These are phyloP conservation scores for Heliopora coerulea DNA, from an alignment of 92 coral and sea anemone species.

Conservation along the genomic window DNA sequence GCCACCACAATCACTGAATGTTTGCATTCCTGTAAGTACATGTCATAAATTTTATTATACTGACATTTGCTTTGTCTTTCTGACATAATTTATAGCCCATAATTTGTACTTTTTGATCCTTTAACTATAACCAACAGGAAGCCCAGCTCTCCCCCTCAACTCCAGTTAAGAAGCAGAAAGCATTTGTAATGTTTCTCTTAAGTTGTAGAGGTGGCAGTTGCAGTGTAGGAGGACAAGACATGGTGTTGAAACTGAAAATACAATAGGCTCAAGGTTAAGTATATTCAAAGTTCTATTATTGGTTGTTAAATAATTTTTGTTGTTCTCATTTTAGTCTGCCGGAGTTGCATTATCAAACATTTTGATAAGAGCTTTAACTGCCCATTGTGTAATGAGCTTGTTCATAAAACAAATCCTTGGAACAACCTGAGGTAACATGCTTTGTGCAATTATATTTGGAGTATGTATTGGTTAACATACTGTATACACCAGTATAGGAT, in stretches of 20 bases:
- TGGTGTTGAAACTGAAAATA: no score
- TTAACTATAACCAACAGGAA: no score
- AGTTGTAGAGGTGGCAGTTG: neutral
- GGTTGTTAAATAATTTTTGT: neutral
- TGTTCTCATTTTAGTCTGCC: slow-evolving; percentile 64
- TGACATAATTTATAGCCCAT: no score
- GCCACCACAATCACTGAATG: slow-evolving; percentile 97
- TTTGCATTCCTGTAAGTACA: slow-evolving; percentile 89
- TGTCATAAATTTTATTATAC: neutral
- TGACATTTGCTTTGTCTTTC: no score
- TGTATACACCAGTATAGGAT: neutral
- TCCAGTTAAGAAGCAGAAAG: no score
- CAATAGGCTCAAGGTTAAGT: no score
- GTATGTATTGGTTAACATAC: no score
- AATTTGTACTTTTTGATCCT: no score
- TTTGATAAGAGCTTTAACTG: slow-evolving; percentile 62
- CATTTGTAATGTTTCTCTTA: no score
- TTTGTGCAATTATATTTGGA: neutral
- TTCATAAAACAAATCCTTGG: slow-evolving; percentile 89
- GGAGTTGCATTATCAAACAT: slow-evolving; percentile 83
- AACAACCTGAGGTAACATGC: slow-evolving; percentile 72
- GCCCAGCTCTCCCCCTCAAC: no score
- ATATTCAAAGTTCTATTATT: no score
- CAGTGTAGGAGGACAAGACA: no score
- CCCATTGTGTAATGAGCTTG: slow-evolving; percentile 71